phyloP scores from a whole-genome alignment of 1,140 invertebrate genomes.

The Helicoverpa zea region DNA sequence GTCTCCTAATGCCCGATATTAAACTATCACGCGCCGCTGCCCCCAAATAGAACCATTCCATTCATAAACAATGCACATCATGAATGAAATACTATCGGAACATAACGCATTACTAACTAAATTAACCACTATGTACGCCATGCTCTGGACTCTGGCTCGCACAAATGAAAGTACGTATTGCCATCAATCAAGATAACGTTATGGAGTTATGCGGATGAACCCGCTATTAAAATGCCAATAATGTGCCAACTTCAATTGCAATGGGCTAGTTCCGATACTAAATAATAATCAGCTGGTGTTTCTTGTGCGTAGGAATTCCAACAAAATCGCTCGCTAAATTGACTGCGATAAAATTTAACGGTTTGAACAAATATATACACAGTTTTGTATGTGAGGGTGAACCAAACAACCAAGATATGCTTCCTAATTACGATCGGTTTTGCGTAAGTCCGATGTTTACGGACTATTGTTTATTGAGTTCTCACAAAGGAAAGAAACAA shows the following conservation, averaged over 20 bases:
- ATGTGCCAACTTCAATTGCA: conserved; percentile 77
- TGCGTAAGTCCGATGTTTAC: not conserved
- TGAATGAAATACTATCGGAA: conserved; percentile 67
- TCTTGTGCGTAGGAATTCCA: conserved; percentile 60
- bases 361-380: conserved; percentile 33
- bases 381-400: not conserved
- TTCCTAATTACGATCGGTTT: not conserved
- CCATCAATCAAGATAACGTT: conserved; percentile 83
- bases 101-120: conserved; percentile 70
- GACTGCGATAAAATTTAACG: conserved; percentile 39
- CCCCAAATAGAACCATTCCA: conserved; percentile 74
- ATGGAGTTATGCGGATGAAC: conserved; percentile 78
- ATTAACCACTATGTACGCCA: conserved; percentile 70
- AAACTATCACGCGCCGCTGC: conserved; percentile 73
- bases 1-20: conserved; percentile 63
- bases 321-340: conserved; percentile 41
- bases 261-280: conserved; percentile 68
- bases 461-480: too few species aligned
- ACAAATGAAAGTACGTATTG: conserved; percentile 63
- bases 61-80: conserved; percentile 79
- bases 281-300: conserved; percentile 69
- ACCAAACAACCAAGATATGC: not conserved
- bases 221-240: conserved; percentile 80
- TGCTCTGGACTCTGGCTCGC: conserved; percentile 71
- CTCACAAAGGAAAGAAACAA: not conserved